These are phyloP conservation scores for Escarpia spicata DNA, from an alignment of 2,888 invertebrate genomes.

Conservation along the genomic window DNA sequence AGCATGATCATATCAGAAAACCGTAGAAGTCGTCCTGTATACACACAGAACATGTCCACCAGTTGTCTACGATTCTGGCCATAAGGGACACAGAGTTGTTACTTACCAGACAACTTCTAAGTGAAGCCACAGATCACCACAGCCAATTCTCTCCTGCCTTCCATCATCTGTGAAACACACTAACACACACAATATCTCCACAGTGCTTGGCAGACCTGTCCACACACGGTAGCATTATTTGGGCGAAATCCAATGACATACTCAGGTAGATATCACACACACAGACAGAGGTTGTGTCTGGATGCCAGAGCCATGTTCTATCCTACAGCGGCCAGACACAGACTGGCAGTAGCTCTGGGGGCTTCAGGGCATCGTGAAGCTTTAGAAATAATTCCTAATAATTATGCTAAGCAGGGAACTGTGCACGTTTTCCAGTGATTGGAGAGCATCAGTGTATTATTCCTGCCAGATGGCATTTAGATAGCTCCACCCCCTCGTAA, in stretches of 20 bases:
- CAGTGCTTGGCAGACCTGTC: not conserved
- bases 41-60: not conserved
- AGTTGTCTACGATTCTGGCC: not conserved
- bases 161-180: not conserved
- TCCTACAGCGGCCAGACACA: not conserved
- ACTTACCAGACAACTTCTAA: slow-evolving; percentile 6
- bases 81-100: not conserved
- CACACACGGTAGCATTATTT: not conserved
- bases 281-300: not conserved
- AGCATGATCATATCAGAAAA: not conserved
- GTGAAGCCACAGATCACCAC: not conserved
- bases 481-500: not conserved
- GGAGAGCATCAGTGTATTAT: not conserved
- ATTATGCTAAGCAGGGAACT: not conserved
- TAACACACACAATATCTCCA: not conserved
- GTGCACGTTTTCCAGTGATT: not conserved
- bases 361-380: not conserved
- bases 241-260: not conserved
- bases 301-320: not conserved
- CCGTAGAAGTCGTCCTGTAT: not conserved
- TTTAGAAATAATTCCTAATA: not conserved
- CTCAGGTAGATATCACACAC: too few species aligned
- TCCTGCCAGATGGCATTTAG: not conserved
- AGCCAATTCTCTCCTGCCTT: not conserved
- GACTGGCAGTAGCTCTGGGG: not conserved